Evolutionary conservation across 2,113 vertebrate genomes (phyloP).

Genomic region (Taxidea taxus): DNA sequence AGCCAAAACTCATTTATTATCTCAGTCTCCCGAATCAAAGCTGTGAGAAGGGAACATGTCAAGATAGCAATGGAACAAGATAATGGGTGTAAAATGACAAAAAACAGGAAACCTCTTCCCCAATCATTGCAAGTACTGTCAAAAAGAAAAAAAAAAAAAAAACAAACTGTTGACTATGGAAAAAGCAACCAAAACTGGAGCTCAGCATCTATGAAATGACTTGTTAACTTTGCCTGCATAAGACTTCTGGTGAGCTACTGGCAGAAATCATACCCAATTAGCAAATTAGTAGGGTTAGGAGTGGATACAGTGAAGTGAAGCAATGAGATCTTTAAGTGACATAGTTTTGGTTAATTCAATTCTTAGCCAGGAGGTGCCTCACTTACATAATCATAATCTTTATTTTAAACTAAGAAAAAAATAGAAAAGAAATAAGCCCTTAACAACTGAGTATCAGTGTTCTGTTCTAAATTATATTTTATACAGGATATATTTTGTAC

Average conservation of each 20-base stretch:
- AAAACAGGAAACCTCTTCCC: slow-evolving; percentile 52
- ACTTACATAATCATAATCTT: not conserved
- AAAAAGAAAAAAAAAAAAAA: not conserved
- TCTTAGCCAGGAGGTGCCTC: not conserved
- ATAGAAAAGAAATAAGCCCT: not conserved
- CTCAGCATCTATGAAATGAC: not conserved
- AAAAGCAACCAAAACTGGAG: not conserved
- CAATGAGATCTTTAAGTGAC: not conserved
- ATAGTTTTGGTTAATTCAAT: not conserved
- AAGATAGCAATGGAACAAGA: slow-evolving; percentile 73
- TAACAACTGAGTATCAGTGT: not conserved
- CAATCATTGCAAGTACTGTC: not conserved
- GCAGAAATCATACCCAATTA: not conserved
- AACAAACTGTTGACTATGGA: not conserved
- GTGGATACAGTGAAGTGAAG: not conserved
- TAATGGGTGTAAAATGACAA: slow-evolving; percentile 74
- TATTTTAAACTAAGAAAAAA: not conserved
- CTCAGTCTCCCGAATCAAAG: slow-evolving; percentile 48
- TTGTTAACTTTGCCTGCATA: not conserved
- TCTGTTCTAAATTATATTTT: not conserved
- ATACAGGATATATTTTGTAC: not conserved
- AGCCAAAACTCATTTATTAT: slow-evolving; percentile 57
- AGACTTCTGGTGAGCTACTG: not conserved
- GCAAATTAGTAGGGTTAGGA: not conserved
- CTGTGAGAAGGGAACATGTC: slow-evolving; percentile 68